A percentile compares a stretch with the other conserved stretches of the same genome.
Conservation (phyloP, 2,797 vertebrate species). For the Sebastes taczanowskii region DNA sequence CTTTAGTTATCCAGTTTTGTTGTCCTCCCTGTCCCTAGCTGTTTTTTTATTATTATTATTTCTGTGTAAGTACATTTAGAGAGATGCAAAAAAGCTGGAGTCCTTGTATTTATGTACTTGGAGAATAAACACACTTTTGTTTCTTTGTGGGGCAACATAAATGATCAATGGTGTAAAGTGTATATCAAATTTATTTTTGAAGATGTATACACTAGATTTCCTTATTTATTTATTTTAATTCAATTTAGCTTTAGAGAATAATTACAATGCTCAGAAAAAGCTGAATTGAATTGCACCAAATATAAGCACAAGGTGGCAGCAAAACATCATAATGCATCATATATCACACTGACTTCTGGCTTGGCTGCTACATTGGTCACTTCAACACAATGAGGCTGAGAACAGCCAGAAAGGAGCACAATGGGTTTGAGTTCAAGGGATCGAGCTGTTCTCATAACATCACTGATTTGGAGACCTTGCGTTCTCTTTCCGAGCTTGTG, state of each 20-base stretch:
- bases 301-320: conserved; percentile 56
- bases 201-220: background rate
- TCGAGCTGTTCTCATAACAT: background rate
- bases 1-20: too few species aligned
- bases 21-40: too few species aligned
- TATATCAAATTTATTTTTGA: background rate
- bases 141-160: too few species aligned
- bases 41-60: too few species aligned
- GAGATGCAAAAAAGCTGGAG: too few species aligned
- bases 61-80: too few species aligned
- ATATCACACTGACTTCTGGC: background rate
- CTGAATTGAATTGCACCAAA: background rate
- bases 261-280: background rate
- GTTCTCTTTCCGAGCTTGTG: background rate
- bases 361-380: background rate
- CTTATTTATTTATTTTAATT: background rate
- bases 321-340: conserved; percentile 1
- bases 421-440: background rate
- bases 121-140: too few species aligned
- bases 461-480: background rate
- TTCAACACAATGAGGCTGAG: background rate
- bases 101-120: too few species aligned
- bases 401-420: background rate
- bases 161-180: background rate
- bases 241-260: background rate